Conservation (phyloP, 37 sponge, comb jelly and placozoan species). For the Bolinopsis microptera region DNA sequence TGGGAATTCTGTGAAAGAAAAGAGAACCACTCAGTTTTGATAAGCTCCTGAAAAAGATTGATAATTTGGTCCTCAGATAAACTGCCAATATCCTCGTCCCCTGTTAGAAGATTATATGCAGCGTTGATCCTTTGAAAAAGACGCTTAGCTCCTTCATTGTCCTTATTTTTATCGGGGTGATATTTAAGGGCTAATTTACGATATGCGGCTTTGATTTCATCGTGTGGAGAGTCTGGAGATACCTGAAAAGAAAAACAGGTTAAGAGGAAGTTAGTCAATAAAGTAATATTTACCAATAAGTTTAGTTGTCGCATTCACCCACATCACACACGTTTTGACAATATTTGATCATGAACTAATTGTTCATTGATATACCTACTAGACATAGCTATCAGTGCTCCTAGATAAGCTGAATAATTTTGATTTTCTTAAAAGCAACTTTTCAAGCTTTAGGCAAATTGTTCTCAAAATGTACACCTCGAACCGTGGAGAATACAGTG, state of each 20-base stretch:
- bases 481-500: too few relatives aligned
- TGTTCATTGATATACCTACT: too few relatives aligned
- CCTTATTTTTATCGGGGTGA: slow-evolving; percentile 38
- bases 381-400: too few relatives aligned
- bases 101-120: slow-evolving; percentile 43
- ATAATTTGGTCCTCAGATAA: slow-evolving; percentile 7
- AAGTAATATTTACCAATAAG: too few relatives aligned
- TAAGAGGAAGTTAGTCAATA: background rate
- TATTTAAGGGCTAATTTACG: background rate
- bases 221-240: slow-evolving; percentile 18
- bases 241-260: slow-evolving; percentile 38
- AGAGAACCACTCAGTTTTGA: slow-evolving; percentile 14
- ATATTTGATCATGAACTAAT: too few relatives aligned
- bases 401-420: too few relatives aligned
- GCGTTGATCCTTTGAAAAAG: slow-evolving; percentile 25
- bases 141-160: background rate
- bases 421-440: too few relatives aligned
- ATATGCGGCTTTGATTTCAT: slow-evolving; percentile 18
- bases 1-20: slow-evolving; percentile 9
- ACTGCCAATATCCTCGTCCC: background rate
- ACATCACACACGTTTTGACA: too few relatives aligned
- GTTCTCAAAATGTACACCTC: too few relatives aligned
- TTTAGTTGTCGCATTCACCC: too few relatives aligned
- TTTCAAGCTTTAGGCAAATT: too few relatives aligned
- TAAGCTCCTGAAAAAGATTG: slow-evolving; percentile 9